phyloP scores from a whole-genome alignment of 2,113 vertebrate species.

The Naja naja region DNA sequence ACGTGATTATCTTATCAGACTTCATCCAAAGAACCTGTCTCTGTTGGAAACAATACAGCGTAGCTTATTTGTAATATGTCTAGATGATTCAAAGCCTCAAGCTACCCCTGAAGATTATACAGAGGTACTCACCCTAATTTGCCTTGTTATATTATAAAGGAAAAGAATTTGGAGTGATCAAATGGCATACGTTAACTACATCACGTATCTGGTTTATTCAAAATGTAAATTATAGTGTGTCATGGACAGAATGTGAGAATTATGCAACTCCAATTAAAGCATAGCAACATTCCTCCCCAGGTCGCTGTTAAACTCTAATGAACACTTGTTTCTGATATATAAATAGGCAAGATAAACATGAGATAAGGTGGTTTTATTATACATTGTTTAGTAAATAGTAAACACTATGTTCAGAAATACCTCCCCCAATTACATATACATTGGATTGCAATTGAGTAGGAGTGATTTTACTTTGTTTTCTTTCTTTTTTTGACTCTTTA shows the following conservation, averaged over 20 bases:
- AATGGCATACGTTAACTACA: background rate
- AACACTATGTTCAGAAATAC: background rate
- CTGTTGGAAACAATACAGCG: conserved; percentile 88
- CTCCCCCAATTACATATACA: background rate
- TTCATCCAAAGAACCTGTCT: conserved; percentile 84
- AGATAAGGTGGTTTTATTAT: background rate
- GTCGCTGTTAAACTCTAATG: background rate
- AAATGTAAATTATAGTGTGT: background rate
- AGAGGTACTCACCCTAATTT: conserved; percentile 67
- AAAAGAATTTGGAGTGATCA: background rate
- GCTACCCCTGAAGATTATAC: conserved; percentile 84
- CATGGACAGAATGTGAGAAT: background rate
- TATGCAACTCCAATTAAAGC: background rate
- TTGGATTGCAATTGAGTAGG: background rate
- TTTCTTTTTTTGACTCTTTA: background rate
- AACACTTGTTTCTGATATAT: background rate
- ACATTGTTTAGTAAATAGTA: background rate
- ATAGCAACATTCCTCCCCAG: background rate
- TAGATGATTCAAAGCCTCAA: conserved; percentile 83
- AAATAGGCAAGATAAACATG: background rate
- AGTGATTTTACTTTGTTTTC: background rate
- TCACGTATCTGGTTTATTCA: background rate
- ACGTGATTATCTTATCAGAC: conserved; percentile 84
- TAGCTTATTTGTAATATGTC: conserved; percentile 79
- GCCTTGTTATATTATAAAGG: background rate